Evolutionary conservation across 2,113 vertebrate species (phyloP).

Genomic region (Clarias magur): DNA sequence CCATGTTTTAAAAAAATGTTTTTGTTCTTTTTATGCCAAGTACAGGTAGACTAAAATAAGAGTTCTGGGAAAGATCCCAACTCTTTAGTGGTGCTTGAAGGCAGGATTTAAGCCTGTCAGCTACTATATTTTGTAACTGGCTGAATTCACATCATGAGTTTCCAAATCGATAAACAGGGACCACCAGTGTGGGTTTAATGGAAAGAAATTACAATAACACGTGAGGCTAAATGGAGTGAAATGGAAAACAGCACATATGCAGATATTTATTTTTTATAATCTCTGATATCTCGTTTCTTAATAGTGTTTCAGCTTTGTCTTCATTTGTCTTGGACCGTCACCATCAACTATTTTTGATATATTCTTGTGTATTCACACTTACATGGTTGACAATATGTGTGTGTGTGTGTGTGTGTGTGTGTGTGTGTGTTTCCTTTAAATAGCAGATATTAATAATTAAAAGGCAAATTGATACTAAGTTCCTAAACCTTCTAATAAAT

Average conservation of each 20-base stretch:
- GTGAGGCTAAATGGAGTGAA: neutral
- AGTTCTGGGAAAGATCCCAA: neutral
- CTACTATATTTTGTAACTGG: neutral
- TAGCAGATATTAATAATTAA: neutral
- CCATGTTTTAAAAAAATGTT: neutral
- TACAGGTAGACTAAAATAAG: neutral
- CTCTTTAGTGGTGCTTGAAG: neutral
- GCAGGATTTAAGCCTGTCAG: neutral
- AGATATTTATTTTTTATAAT: neutral
- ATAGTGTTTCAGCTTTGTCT: neutral
- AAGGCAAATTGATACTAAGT: neutral
- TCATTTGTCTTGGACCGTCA: neutral
- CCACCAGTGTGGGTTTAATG: neutral
- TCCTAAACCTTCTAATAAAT: neutral
- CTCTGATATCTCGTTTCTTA: neutral
- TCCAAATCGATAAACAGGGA: neutral
- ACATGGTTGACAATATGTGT: neutral
- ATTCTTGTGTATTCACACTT: neutral
- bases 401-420: no score
- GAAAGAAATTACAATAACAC: neutral
- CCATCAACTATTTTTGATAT: neutral
- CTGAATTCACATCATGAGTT: neutral
- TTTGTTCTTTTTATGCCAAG: neutral
- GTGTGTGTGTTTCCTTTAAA: neutral
- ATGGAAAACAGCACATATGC: neutral